Evolutionary conservation across 1,140 invertebrate genomes (phyloP).

Genomic region (Bombus pascuorum): DNA sequence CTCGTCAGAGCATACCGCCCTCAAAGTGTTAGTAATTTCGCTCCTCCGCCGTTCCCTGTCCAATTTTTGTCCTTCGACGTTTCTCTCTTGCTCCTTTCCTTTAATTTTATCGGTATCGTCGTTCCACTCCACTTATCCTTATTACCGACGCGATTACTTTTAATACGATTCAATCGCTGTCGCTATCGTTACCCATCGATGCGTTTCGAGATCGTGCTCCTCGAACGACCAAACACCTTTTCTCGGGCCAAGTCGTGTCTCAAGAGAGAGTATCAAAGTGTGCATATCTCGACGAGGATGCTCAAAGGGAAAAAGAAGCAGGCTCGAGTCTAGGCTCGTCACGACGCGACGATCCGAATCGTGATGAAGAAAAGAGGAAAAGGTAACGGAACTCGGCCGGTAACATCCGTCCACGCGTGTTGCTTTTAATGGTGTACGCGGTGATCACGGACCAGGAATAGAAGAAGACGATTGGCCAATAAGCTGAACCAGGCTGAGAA

Average conservation of each 20-base stretch:
- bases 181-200: conserved; percentile 5
- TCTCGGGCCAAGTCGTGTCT: neutral
- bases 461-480: neutral
- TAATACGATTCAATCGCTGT: conserved; percentile 25
- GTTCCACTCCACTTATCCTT: neutral
- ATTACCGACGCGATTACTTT: conserved; percentile 16
- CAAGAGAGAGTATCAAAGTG: neutral
- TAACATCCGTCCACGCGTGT: conserved; percentile 33
- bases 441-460: neutral
- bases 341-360: conserved; percentile 24
- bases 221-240: neutral
- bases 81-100: neutral
- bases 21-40: too few species aligned
- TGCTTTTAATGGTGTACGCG: neutral
- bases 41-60: too few species aligned
- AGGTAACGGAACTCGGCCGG: conserved; percentile 38
- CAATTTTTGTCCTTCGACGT: neutral
- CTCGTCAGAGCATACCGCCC: too few species aligned
- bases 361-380: conserved; percentile 7
- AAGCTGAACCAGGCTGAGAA: neutral
- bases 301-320: neutral
- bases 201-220: neutral
- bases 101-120: conserved; percentile 2
- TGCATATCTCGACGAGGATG: neutral
- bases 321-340: neutral